phyloP scores from a whole-genome alignment of 1,140 invertebrate species.

The Hypsibius dujardini region DNA sequence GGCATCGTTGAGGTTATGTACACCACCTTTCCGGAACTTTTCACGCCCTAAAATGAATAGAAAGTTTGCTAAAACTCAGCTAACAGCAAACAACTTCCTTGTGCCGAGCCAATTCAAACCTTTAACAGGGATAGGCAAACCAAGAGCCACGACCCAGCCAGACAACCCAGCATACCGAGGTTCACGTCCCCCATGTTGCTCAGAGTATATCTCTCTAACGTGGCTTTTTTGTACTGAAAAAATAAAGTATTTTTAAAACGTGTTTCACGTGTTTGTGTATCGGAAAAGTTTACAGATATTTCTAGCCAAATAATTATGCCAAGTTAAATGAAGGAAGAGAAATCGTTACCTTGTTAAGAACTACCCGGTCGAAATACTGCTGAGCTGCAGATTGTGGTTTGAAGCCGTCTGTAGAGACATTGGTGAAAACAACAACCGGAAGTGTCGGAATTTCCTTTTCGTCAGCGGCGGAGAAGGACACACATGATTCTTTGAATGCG shows the following conservation, averaged over 20 bases:
- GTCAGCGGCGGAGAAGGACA: not conserved
- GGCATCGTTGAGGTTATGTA: constrained; percentile 35
- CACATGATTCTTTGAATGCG: not conserved
- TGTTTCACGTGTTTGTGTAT: not conserved
- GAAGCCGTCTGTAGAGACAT: not conserved
- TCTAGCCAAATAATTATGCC: not conserved
- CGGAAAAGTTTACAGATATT: not conserved
- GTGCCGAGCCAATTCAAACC: not conserved
- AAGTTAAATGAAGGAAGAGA: not conserved
- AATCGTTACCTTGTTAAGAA: not conserved
- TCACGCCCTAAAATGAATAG: constrained; percentile 12
- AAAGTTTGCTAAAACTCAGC: not conserved
- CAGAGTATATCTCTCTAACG: not conserved
- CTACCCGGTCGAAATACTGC: constrained; percentile 6
- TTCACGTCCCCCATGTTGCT: not conserved
- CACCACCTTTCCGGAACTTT: constrained; percentile 28
- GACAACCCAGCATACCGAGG: not conserved
- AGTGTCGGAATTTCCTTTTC: not conserved
- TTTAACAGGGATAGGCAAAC: constrained; percentile 6
- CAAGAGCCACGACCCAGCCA: not conserved
- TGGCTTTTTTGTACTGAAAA: constrained; percentile 10
- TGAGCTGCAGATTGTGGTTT: not conserved
- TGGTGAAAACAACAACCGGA: constrained; percentile 4
- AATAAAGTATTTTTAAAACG: not conserved
- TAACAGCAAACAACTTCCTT: not conserved